phyloP scores from a whole-genome alignment of 2,113 vertebrate genomes.

The Zosterops hypoxanthus region DNA sequence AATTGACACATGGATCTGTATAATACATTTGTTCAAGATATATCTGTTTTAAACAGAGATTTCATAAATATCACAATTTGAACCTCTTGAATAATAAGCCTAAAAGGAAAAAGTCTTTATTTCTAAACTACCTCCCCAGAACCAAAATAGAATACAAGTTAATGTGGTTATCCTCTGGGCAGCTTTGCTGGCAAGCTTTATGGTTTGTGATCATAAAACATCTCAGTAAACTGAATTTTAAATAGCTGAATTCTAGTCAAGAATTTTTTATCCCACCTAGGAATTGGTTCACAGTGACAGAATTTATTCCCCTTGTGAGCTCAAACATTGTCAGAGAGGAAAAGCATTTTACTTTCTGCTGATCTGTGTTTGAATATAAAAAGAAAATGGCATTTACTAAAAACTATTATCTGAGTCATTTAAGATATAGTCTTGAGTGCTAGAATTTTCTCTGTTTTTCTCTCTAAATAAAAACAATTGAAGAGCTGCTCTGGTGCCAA shows the following conservation, averaged over 20 bases:
- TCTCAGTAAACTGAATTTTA: slow-evolving; percentile 63
- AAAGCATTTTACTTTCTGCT: slow-evolving; percentile 53
- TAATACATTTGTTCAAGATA: neutral
- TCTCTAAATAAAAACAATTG: slow-evolving; percentile 52
- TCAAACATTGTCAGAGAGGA: slow-evolving; percentile 40
- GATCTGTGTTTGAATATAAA: slow-evolving; percentile 37
- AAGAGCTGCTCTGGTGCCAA: neutral
- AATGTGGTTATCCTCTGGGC: slow-evolving; percentile 13
- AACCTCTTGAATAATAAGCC: neutral
- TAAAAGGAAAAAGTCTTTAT: neutral
- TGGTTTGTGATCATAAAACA: slow-evolving; percentile 50
- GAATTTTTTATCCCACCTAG: slow-evolving; percentile 53
- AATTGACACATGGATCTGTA: neutral
- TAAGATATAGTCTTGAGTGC: slow-evolving; percentile 31
- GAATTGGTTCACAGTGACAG: slow-evolving; percentile 46
- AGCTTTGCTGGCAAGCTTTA: slow-evolving; percentile 40
- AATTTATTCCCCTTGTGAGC: slow-evolving; percentile 57
- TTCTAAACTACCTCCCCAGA: neutral
- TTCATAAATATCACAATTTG: neutral
- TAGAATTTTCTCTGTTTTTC: slow-evolving; percentile 45
- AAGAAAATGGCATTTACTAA: slow-evolving; percentile 60
- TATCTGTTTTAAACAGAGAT: neutral
- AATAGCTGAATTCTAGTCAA: slow-evolving; percentile 52
- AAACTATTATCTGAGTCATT: slow-evolving; percentile 55
- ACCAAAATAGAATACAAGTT: slow-evolving; percentile 16